Percentiles rank a stretch among this genome's conserved stretches.
Conservation (phyloP, 2,888 invertebrate genomes). For the Drosophila borborema region DNA sequence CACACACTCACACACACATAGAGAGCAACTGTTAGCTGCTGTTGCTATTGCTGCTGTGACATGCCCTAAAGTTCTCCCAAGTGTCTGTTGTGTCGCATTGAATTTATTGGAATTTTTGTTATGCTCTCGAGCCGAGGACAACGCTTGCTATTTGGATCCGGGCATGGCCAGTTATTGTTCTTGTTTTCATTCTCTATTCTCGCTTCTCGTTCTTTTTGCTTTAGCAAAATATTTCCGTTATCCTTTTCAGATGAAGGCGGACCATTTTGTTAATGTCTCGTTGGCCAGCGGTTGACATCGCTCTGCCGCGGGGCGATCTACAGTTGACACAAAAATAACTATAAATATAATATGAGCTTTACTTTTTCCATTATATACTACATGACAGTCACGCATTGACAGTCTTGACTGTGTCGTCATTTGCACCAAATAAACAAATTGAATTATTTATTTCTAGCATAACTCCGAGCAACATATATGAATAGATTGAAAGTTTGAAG, state of each 20-base stretch:
- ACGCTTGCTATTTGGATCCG: slow-evolving; percentile 38
- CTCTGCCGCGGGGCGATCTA: slow-evolving; percentile 52
- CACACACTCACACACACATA: background rate
- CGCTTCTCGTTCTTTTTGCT: background rate
- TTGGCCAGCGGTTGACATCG: slow-evolving; percentile 70
- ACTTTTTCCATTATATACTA: slow-evolving; percentile 48
- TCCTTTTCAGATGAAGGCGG: slow-evolving; percentile 41
- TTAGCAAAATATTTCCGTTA: slow-evolving; percentile 58
- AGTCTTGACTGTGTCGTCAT: slow-evolving; percentile 44
- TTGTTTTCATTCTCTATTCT: background rate
- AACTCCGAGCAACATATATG: background rate
- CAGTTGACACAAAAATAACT: slow-evolving; percentile 50
- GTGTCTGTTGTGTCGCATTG: slow-evolving; percentile 80
- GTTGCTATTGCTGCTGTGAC: slow-evolving; percentile 61
- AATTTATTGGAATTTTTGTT: slow-evolving; percentile 80
- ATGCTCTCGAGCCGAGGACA: slow-evolving; percentile 58
- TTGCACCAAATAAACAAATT: slow-evolving; percentile 63
- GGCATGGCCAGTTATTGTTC: slow-evolving; percentile 46
- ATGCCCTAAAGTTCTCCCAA: slow-evolving; percentile 79
- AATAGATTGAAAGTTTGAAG: background rate
- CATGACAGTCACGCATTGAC: slow-evolving; percentile 2
- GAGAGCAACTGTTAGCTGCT: slow-evolving; percentile 39
- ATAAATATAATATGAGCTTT: slow-evolving; percentile 71
- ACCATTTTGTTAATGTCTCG: slow-evolving; percentile 75
- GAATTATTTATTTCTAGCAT: slow-evolving; percentile 60